Evolutionary conservation across 2,888 invertebrate species (phyloP).

Genomic region (Mesoligia furuncula): DNA sequence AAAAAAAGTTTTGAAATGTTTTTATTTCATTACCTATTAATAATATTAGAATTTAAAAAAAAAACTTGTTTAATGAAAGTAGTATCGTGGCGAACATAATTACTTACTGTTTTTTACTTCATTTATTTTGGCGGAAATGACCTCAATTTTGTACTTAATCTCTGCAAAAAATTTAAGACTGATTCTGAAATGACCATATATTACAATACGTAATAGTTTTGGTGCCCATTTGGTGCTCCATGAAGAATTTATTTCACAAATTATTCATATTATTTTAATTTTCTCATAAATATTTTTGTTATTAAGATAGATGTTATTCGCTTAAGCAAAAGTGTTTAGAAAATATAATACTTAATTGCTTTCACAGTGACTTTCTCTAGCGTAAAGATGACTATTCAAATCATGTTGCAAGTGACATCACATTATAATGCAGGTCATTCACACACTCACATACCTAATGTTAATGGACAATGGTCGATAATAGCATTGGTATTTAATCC

Average conservation of each 20-base stretch:
- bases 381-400: conserved; percentile 33
- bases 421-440: conserved; percentile 42
- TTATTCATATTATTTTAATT: conserved; percentile 41
- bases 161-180: conserved; percentile 76
- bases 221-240: conserved; percentile 53
- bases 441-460: conserved; percentile 18
- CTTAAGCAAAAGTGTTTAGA: conserved; percentile 30
- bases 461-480: conserved; percentile 26
- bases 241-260: conserved; percentile 39
- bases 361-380: conserved; percentile 59
- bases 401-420: conserved; percentile 49
- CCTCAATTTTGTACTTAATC: conserved; percentile 40
- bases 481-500: conserved; percentile 5
- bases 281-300: conserved; percentile 37
- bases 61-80: conserved; percentile 9
- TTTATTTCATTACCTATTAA: too few species aligned
- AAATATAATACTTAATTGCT: conserved; percentile 51
- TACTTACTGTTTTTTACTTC: not conserved
- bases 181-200: conserved; percentile 70
- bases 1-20: not conserved
- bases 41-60: conserved; percentile 3
- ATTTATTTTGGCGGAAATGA: conserved; percentile 17
- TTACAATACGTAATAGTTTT: conserved; percentile 28
- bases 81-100: not conserved
- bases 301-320: conserved; percentile 37